These are phyloP conservation scores for Philypnodon macrostomus DNA, from an alignment of 2,797 vertebrate genomes.

Conservation along the genomic window DNA sequence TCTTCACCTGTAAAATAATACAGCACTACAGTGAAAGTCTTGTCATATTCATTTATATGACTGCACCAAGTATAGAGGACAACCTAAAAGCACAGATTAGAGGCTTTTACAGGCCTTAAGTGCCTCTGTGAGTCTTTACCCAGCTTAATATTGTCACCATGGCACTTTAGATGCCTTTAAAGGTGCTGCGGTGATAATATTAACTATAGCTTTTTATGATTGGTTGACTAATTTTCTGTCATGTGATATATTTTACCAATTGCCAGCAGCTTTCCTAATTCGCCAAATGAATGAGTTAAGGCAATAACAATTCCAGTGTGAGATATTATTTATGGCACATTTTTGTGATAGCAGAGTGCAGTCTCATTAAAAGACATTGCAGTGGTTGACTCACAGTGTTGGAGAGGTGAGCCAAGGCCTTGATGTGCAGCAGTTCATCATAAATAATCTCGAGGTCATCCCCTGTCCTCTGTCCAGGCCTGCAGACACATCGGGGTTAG, in stretches of 20 bases:
- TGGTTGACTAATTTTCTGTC: too few species aligned
- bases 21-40: constrained; percentile 3
- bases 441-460: constrained; percentile 98
- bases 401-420: constrained; percentile 96
- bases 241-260: too few species aligned
- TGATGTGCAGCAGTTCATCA: constrained; percentile 97
- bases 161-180: not conserved
- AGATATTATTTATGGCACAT: too few species aligned
- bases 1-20: constrained; percentile 83
- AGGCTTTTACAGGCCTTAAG: constrained; percentile 5
- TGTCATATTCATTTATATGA: constrained; percentile 10
- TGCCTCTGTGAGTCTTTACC: not conserved
- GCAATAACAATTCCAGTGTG: too few species aligned
- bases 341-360: too few species aligned
- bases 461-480: constrained; percentile 91
- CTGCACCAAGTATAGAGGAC: constrained; percentile 1
- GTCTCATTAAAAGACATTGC: constrained; percentile 14
- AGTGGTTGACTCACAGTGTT: constrained; percentile 84
- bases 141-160: not conserved
- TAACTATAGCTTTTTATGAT: not conserved
- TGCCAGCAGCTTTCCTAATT: too few species aligned
- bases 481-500: constrained; percentile 52
- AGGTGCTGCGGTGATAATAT: not conserved
- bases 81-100: not conserved
- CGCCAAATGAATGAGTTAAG: too few species aligned